Percentiles rank a stretch among this genome's conserved stretches.
Conservation (phyloP, 2,797 vertebrate genomes). For the Malurus leucopterus region DNA sequence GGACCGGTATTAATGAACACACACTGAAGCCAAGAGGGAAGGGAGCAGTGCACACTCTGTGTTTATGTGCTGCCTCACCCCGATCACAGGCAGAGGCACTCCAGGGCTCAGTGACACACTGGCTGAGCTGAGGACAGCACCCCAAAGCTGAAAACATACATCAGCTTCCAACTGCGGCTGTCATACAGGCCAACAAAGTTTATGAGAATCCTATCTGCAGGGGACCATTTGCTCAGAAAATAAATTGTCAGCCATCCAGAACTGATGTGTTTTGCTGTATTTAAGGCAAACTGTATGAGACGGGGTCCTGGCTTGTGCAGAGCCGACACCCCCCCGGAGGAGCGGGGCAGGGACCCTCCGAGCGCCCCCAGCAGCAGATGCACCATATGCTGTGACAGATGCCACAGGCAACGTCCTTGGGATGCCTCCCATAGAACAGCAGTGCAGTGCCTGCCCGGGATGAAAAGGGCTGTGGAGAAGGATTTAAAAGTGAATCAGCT, state of each 20-base stretch:
- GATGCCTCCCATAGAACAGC: not conserved
- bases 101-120: not conserved
- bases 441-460: not conserved
- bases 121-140: not conserved
- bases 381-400: conserved; percentile 53
- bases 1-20: not conserved
- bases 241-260: not conserved
- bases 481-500: conserved; percentile 40
- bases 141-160: not conserved
- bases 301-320: not conserved
- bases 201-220: not conserved
- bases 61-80: not conserved
- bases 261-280: not conserved
- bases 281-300: not conserved
- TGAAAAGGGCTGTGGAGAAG: not conserved
- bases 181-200: not conserved
- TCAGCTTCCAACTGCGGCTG: not conserved
- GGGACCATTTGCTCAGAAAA: not conserved
- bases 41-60: fast-evolving
- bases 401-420: conserved; percentile 6
- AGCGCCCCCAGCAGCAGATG: not conserved
- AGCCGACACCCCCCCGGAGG: not conserved
- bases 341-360: not conserved
- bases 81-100: not conserved
- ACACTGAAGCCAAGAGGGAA: not conserved